Base-by-base conservation (phyloP, 2,888 invertebrate genomes). In the Arctia plantaginis region DNA sequence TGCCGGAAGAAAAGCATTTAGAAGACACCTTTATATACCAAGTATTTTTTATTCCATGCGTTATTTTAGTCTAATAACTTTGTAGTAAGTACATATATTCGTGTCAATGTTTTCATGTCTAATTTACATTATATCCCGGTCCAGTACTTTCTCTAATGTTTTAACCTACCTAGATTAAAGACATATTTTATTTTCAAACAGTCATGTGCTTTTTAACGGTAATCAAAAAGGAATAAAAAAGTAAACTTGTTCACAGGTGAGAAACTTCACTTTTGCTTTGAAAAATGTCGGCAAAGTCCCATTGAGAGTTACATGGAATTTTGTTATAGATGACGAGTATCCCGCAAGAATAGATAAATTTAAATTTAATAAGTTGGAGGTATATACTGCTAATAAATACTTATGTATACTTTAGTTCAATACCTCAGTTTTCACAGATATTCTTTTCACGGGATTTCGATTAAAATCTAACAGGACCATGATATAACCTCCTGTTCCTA, bases 21-120 rank as follows among this genome's bases (percentile, higher is more conserved):
- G 90, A 89, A 6, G 96, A 97, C 80, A 97, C 97, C 0, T 96
- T 96, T 80, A 95, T 97, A 85, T 96, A 94, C 84, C 91, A 95
- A 90, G 95, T 94, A 65, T 30, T 35, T 67, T 39, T 39, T 35
- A 64, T 33, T 33, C 7, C 20, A 64, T 41, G 41, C 35, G 35
- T 35, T 44, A 33, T 65, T 0, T 65, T 33, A 33, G 30, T 65
- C n/a, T n/a, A n/a, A 35, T 4, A 44, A 44, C 44, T 44, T 44
- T 10, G 44, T 10, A 35, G 3, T 35, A 35, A 35, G 35, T 35
- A n/a, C n/a, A n/a, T n/a, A n/a, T 35, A 35, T 35, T 35, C 35
- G 6, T 35, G 6, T 35, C 3, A 55, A 1, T 41, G 41, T 41
- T 13, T 41, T 41, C n/a, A n/a, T n/a, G n/a, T n/a, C n/a, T n/a